A percentile compares a stretch with the other conserved stretches of the same genome.
phyloP scores from a whole-genome alignment of 92 coral and sea anemone genomes.

The Palythoa grandiflora region DNA sequence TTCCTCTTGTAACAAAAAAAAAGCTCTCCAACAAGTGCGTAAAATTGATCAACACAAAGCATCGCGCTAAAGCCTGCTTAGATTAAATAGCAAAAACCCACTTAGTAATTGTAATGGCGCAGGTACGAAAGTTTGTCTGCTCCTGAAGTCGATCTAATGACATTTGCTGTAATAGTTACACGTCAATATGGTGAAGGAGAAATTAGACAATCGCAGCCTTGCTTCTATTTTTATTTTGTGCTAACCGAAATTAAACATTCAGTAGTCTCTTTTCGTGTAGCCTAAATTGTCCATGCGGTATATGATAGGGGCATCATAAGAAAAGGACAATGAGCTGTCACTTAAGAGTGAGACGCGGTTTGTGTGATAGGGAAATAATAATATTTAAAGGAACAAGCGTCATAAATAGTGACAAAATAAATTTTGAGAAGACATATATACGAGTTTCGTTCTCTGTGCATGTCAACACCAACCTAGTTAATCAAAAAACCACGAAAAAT shows the following conservation, averaged over 20 bases:
- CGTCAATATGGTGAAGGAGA: no score
- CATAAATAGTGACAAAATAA: not conserved
- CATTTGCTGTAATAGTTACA: not conserved
- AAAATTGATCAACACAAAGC: not conserved
- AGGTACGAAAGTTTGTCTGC: not conserved
- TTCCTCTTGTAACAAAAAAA: not conserved
- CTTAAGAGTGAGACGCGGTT: slow-evolving; percentile 11
- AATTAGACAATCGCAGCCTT: not conserved
- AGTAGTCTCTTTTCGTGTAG: not conserved
- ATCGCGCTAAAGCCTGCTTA: not conserved
- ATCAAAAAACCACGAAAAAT: not conserved
- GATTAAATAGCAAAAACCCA: not conserved
- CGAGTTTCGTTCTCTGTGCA: not conserved
- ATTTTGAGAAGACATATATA: not conserved
- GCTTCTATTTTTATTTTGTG: not conserved
- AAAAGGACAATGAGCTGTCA: slow-evolving; percentile 38
- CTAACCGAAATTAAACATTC: slow-evolving; percentile 8
- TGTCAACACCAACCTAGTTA: not conserved
- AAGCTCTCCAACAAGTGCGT: not conserved
- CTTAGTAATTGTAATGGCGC: not conserved
- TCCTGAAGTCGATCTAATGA: not conserved
- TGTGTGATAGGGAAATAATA: not conserved
- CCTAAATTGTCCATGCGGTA: slow-evolving; percentile 5
- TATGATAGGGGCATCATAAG: not conserved
- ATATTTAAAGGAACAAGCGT: slow-evolving; percentile 16